A percentile compares a stretch with the other conserved stretches of the same genome.
Evolutionary conservation across 2,113 vertebrate species (phyloP).

Genomic region (Nycticorax nycticorax): DNA sequence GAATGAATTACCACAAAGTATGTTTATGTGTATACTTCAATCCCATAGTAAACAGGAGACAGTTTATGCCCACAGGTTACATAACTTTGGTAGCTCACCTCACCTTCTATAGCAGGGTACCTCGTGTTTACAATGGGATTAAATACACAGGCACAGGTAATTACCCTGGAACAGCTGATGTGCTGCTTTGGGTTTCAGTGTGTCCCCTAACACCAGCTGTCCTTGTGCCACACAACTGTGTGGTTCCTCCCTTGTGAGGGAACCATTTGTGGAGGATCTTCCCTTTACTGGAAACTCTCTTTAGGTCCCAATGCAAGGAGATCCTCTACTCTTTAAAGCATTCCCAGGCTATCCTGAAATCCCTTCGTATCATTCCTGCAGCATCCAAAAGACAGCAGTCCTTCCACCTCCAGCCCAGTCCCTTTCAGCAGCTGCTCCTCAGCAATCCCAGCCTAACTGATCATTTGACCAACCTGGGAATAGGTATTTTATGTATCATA

Average conservation of each 20-base stretch:
- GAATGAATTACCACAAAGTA: background rate
- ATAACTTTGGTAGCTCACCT: background rate
- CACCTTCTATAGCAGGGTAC: background rate
- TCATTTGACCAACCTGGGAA: background rate
- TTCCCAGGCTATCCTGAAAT: background rate
- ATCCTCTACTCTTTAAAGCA: background rate
- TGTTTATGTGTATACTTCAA: background rate
- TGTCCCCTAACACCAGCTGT: background rate
- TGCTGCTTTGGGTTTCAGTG: background rate
- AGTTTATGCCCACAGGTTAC: background rate
- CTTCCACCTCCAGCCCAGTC: background rate
- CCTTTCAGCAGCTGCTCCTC: background rate
- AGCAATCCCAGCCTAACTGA: background rate
- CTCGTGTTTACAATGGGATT: background rate
- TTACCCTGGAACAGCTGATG: background rate
- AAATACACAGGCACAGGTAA: background rate
- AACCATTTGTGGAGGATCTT: background rate
- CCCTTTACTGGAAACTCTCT: background rate
- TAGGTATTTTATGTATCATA: background rate
- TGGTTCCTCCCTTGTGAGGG: background rate
- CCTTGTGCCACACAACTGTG: background rate
- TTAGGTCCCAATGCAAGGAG: background rate
- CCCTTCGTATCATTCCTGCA: background rate
- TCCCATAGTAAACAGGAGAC: background rate
- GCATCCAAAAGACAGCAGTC: background rate